phyloP scores from a whole-genome alignment of 2,113 vertebrate species.

The Ailurus styani region DNA sequence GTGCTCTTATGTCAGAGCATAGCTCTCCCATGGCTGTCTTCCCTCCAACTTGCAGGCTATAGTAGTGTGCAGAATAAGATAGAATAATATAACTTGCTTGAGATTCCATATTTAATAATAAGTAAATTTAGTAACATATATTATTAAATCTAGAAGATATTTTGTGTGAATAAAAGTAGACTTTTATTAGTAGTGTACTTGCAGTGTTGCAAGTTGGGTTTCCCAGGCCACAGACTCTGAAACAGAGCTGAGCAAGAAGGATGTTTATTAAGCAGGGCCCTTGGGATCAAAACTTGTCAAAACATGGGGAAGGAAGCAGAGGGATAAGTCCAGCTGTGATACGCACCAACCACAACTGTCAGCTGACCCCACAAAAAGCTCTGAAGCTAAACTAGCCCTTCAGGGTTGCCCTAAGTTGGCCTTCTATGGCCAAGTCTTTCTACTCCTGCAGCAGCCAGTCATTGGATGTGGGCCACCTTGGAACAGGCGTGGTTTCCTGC shows the following conservation, averaged over 20 bases:
- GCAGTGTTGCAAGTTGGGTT: background rate
- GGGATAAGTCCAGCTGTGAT: background rate
- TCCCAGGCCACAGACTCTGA: background rate
- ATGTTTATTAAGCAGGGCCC: background rate
- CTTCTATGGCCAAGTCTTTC: background rate
- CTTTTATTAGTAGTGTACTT: background rate
- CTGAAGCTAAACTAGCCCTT: background rate
- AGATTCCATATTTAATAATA: background rate
- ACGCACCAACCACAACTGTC: background rate
- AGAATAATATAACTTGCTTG: background rate
- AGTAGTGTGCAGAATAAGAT: background rate
- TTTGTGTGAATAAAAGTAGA: background rate
- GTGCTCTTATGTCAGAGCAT: background rate
- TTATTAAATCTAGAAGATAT: background rate
- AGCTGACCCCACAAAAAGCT: background rate
- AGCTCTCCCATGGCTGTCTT: background rate
- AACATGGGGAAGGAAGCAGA: background rate
- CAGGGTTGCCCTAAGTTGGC: background rate
- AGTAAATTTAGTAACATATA: background rate
- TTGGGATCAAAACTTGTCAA: slow-evolving; percentile 7
- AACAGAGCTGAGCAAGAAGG: background rate
- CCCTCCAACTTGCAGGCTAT: background rate
- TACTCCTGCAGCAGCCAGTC: background rate
- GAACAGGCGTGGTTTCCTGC: background rate
- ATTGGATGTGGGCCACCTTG: background rate